Base-by-base conservation (phyloP, 1,140 invertebrate species). In the Bursaphelenchus mucronatus region DNA sequence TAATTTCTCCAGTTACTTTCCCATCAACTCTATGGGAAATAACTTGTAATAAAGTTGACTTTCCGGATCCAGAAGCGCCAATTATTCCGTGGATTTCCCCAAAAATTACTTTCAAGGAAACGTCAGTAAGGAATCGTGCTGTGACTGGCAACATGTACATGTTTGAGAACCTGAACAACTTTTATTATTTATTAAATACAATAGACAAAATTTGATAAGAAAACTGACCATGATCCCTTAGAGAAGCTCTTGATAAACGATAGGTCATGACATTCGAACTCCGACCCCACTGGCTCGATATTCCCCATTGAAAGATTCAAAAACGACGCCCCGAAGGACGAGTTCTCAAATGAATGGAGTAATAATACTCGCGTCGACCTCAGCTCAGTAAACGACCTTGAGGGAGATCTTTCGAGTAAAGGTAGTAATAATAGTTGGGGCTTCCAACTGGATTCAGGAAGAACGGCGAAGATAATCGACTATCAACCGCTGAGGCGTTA, bases 21-120 rank as follows among this genome's bases (percentile, higher is more conserved):
- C 65, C 65, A 8, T 67, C 13, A 9, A 51, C 11, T n/a, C 61
- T 43, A 64, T 54, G n/a, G 8, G 61, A 39, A 52, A 67, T 66
- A 21, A 67, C 66, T 40, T 67, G 41, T 10, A 67, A 21, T 13
- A 67, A 65, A 9, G 65, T 67, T 30, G 64, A 56, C 50, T 67
- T 67, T 6, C 65, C 65, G 40, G 39, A 61, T 41, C 66, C 66
- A 0, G 64, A n/a, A 21, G 66, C 40, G 17, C 66, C 66, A n/a
- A 67, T 61, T n/a, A 67, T 39, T 47, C 66, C 66, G 51, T 68
- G 64, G 13, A 67, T 51, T 51, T 67, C 66, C 30, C 66, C 66
- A 45, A 62, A 53, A 51, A n/a, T 19, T 19, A 67, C 65, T 59
- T 50, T 19, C 10, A 67, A 43, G 9, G 52, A 47, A 46, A 67